Evolutionary conservation across 2,888 invertebrate species (phyloP).

Genomic region (Frankliniella intonsa): DNA sequence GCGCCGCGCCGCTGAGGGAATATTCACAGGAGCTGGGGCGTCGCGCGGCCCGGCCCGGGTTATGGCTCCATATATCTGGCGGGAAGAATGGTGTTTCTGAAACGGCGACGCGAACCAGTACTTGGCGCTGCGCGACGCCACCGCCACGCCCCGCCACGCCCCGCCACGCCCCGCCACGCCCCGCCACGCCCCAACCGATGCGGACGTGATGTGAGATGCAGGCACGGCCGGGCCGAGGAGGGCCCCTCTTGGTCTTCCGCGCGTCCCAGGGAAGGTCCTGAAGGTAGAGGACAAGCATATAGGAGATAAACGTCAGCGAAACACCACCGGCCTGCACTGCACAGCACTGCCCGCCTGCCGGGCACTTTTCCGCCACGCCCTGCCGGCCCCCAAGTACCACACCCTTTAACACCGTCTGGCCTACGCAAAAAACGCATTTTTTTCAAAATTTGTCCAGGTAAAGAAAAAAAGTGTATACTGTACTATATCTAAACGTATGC

Average conservation of each 20-base stretch:
- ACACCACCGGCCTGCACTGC: no score
- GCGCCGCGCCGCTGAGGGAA: not conserved
- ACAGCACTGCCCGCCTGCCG: no score
- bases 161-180: not conserved
- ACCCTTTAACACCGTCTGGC: no score
- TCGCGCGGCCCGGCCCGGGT: not conserved
- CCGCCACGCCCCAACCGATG: not conserved
- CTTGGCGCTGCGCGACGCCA: not conserved
- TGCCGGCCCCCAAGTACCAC: no score
- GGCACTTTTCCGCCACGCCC: no score
- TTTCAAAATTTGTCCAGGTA: no score
- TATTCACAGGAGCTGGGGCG: not conserved
- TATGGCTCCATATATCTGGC: slow-evolving; percentile 22
- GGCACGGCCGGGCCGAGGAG: not conserved
- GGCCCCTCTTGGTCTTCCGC: not conserved
- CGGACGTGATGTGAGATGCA: not conserved
- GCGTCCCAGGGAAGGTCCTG: not conserved
- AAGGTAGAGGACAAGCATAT: slow-evolving; percentile 4
- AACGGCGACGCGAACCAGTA: slow-evolving; percentile 19
- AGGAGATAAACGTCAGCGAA: not conserved
- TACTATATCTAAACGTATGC: no score
- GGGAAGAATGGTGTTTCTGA: slow-evolving; percentile 8
- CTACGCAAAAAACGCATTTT: no score
- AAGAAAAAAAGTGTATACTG: no score
- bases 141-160: not conserved